phyloP scores from a whole-genome alignment of 92 coral and sea anemone species.

The Palythoa grandiflora region DNA sequence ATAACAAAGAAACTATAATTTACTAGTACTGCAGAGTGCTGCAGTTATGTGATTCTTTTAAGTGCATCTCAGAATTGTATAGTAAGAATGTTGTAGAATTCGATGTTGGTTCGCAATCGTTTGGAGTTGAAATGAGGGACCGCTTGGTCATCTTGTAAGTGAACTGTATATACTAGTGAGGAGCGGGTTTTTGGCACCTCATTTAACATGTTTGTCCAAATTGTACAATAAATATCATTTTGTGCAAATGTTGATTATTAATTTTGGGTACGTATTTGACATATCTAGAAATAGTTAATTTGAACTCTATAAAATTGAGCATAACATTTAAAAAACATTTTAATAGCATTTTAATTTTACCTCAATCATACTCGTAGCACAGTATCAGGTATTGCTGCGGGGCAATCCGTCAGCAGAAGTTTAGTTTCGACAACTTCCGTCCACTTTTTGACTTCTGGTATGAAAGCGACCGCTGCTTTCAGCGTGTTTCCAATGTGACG shows the following conservation, averaged over 20 bases:
- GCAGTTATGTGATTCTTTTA: not conserved
- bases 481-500: too few relatives aligned
- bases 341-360: too few relatives aligned
- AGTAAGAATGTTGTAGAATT: not conserved
- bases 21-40: not conserved
- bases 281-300: too few relatives aligned
- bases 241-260: not conserved
- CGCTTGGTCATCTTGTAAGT: not conserved
- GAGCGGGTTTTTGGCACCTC: not conserved
- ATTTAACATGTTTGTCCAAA: constrained; percentile 4
- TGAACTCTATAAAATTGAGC: too few relatives aligned
- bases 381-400: too few relatives aligned
- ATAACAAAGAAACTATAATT: not conserved
- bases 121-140: not conserved
- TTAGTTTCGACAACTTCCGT: too few relatives aligned
- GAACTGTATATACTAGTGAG: constrained; percentile 6
- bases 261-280: not conserved
- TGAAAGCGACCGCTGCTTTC: too few relatives aligned
- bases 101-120: not conserved
- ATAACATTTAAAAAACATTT: too few relatives aligned
- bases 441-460: too few relatives aligned
- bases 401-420: too few relatives aligned
- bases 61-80: not conserved
- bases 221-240: constrained; percentile 31
- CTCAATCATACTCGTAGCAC: too few relatives aligned